Base-by-base conservation (phyloP, 1,140 invertebrate genomes). In the Polypedilum vanderplanki region DNA sequence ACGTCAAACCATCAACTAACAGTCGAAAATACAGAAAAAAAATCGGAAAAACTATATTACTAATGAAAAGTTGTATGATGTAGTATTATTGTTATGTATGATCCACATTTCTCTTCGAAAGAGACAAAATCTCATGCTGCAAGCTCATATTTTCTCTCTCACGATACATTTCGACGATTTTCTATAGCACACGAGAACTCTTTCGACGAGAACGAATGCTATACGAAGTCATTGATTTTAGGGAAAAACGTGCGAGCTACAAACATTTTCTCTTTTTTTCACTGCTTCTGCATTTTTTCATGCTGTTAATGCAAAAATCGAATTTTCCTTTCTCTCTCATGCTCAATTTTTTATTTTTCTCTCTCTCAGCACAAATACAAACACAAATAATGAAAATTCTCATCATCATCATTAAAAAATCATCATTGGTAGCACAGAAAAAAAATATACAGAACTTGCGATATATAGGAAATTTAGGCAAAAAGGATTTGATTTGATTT, bases 31-130 rank as follows among this genome's bases (percentile, higher is more conserved):
- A 70, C 65, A 70, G 20, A 20, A 70, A 70, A 70, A 70, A 67
- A 7, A 70, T 70, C 20, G 65, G 65, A 18, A 70, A 70, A 70
- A 70, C 65, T 70, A 70, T 70, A 70, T 70, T 70, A 70, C 65
- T 70, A 70, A 70, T 70, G 65, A 70, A 70, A 70, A 70, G 65
- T 70, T 70, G 65, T 70, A 70, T 70, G 65, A 70, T 57, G 65
- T 70, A 70, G 17, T 20, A 70, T 20, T 70, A 20, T 70, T 70
- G 17, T 70, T 70, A 20, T 70, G 17, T 70, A 20, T 70, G 65
- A 70, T 70, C 17, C 18, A 70, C 65, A 20, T 57, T 57, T 57
- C 46, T 57, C 46, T 57, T 57, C n/a, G n/a, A 57, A 57, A 57
- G 46, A 57, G 46, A 57, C 46, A 57, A 70, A 70, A 20, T 70